phyloP scores from a whole-genome alignment of 1,140 invertebrate genomes.

The Tetragnatha versicolor region DNA sequence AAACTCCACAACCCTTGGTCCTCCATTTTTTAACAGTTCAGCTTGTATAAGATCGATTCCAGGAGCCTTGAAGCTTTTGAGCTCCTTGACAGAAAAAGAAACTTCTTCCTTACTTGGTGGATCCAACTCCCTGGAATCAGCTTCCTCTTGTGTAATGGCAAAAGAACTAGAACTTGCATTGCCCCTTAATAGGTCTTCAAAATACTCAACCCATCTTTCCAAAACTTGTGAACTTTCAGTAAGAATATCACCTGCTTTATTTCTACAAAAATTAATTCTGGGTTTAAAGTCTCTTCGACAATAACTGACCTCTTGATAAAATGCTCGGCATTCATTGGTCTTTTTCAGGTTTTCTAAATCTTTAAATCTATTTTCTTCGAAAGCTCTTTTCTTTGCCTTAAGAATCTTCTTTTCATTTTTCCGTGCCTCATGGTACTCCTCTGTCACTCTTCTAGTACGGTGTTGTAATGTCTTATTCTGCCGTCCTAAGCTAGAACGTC shows the following conservation, averaged over 20 bases:
- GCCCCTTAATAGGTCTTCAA: not conserved
- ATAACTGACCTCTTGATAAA: not conserved
- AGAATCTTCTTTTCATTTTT: conserved; percentile 2
- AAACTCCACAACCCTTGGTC: not conserved
- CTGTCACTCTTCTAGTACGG: not conserved
- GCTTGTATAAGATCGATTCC: not conserved
- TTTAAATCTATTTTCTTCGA: conserved; percentile 8
- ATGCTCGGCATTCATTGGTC: not conserved
- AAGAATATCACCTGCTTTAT: too few species aligned
- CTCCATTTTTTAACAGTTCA: not conserved
- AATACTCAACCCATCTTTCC: conserved; percentile 8
- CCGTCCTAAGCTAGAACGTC: too few species aligned
- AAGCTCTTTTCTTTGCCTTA: not conserved
- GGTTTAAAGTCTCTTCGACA: too few species aligned
- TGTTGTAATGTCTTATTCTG: not conserved
- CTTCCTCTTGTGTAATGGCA: not conserved
- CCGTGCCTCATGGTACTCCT: not conserved
- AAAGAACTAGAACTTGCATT: not conserved
- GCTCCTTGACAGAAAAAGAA: not conserved
- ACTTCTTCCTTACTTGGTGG: not conserved
- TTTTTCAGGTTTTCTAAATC: not conserved
- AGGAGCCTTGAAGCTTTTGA: not conserved
- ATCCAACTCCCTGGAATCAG: not conserved
- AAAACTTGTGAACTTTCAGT: too few species aligned
- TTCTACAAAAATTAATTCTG: too few species aligned